A percentile compares a stretch with the other conserved stretches of the same genome.
These are phyloP conservation scores for Agyllia agylla DNA, from an alignment of 2,888 invertebrate species.

Conservation along the genomic window DNA sequence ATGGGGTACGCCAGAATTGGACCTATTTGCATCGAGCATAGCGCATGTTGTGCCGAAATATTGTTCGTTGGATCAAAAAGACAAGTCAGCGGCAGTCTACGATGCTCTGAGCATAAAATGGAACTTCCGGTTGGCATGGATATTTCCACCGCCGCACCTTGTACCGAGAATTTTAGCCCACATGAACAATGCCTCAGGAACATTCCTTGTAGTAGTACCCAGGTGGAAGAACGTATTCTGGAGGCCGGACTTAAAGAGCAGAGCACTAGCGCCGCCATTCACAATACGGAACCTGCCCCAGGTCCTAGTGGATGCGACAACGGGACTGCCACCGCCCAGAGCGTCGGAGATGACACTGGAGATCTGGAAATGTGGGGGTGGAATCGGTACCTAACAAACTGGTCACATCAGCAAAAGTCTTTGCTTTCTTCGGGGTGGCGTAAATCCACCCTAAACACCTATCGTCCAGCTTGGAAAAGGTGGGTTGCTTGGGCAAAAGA, in stretches of 20 bases:
- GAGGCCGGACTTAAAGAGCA: conserved; percentile 5
- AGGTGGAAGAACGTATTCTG: neutral
- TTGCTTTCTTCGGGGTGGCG: conserved; percentile 9
- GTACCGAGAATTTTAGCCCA: neutral
- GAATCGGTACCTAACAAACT: neutral
- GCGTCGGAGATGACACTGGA: conserved; percentile 13
- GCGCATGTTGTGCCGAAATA: neutral
- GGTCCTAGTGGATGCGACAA: conserved; percentile 21
- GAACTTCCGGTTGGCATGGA: neutral
- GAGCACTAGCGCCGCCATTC: neutral
- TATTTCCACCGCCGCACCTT: neutral
- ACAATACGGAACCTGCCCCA: conserved; percentile 2
- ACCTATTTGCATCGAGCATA: neutral
- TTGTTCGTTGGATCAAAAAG: neutral
- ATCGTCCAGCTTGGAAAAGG: neutral
- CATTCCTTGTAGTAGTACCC: neutral
- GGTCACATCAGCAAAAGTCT: neutral
- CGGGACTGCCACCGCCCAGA: conserved; percentile 16
- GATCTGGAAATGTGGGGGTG: conserved; percentile 33
- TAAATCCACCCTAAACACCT: conserved; percentile 6
- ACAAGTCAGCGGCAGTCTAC: neutral
- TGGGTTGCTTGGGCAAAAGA: conserved; percentile 3
- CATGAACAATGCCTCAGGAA: neutral
- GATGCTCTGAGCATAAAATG: neutral
- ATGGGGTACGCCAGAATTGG: neutral